A percentile compares a stretch with the other conserved stretches of the same genome.
phyloP scores from a whole-genome alignment of 23 tunicate species.

The Styela clava region DNA sequence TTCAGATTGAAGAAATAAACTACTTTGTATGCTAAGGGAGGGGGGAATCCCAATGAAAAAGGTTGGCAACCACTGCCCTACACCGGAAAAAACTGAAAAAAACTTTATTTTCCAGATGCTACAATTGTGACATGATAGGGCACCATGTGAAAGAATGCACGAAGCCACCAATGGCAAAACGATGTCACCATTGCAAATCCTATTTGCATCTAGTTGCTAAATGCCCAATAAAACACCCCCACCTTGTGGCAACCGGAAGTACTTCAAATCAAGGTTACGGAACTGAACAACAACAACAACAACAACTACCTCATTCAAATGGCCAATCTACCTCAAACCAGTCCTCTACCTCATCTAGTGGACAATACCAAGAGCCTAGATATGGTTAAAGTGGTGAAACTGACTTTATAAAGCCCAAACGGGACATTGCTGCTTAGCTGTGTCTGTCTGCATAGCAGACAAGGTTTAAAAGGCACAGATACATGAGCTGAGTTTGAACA shows the following conservation, averaged over 20 bases:
- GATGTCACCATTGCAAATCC: constrained; percentile 76
- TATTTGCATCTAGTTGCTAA: constrained; percentile 53
- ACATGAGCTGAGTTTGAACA: too few relatives aligned
- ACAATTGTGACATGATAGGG: constrained; percentile 49
- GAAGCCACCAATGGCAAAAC: constrained; percentile 61
- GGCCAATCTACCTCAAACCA: neutral
- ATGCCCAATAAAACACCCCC: constrained; percentile 41
- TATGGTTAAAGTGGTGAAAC: neutral
- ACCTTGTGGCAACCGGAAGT: neutral
- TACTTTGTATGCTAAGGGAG: too few relatives aligned
- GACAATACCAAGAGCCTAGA: neutral
- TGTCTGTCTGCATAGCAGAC: too few relatives aligned
- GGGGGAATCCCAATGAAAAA: too few relatives aligned
- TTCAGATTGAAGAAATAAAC: too few relatives aligned
- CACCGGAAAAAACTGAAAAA: too few relatives aligned
- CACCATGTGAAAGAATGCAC: constrained; percentile 78
- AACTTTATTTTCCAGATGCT: too few relatives aligned
- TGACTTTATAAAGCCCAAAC: too few relatives aligned
- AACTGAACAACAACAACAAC: neutral
- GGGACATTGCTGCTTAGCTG: too few relatives aligned
- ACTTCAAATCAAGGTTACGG: constrained; percentile 1
- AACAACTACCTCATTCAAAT: neutral
- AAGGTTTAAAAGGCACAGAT: too few relatives aligned
- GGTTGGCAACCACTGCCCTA: too few relatives aligned
- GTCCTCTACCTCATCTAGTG: neutral